phyloP scores from a whole-genome alignment of 2,888 invertebrate genomes.

The Eurois occulta region DNA sequence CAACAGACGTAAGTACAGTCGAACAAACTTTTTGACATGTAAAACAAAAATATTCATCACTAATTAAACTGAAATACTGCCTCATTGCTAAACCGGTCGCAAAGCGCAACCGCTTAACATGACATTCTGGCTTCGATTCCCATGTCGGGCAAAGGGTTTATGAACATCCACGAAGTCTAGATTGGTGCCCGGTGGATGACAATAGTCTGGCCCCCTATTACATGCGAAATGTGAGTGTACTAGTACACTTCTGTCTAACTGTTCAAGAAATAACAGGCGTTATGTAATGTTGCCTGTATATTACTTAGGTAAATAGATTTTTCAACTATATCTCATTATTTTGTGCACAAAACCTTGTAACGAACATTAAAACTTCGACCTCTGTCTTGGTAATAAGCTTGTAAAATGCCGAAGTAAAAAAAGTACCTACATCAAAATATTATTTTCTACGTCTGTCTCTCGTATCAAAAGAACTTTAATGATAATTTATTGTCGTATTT shows the following conservation, averaged over 20 bases:
- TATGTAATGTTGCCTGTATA: neutral
- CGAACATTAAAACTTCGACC: neutral
- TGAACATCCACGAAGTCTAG: too few species aligned
- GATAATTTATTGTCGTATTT: slow-evolving; percentile 18
- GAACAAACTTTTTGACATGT: too few species aligned
- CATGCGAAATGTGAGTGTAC: neutral
- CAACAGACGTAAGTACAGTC: too few species aligned
- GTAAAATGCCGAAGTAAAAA: neutral
- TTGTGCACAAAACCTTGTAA: neutral
- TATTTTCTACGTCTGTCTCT: neutral
- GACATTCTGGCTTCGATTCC: too few species aligned
- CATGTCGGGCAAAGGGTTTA: too few species aligned
- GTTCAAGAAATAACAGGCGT: neutral
- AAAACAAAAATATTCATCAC: too few species aligned
- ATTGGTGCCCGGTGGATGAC: too few species aligned
- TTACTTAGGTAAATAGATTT: neutral
- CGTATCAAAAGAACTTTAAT: slow-evolving; percentile 9
- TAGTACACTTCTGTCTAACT: neutral
- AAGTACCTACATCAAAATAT: neutral
- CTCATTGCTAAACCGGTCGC: too few species aligned
- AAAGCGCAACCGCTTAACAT: too few species aligned
- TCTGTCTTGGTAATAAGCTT: neutral
- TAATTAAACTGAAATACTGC: too few species aligned
- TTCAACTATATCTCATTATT: neutral
- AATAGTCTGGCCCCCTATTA: too few species aligned